Base-by-base conservation (phyloP, 1,140 invertebrate species). In the Bombus fervidus region DNA sequence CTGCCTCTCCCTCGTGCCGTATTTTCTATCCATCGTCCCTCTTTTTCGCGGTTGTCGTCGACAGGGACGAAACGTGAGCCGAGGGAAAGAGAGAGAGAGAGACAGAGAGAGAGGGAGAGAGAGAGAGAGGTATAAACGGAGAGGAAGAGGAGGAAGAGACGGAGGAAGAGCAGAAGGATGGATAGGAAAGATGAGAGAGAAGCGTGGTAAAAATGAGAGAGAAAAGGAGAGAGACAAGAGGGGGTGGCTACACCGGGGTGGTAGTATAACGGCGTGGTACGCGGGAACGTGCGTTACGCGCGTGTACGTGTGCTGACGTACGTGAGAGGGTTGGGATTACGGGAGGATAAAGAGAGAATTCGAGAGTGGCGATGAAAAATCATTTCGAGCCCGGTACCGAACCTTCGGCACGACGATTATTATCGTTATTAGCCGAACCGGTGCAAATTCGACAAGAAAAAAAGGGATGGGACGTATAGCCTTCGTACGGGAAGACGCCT, bases 331-430 rank as follows among this genome's bases (percentile, higher is more conserved):
- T 72, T 86, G 81, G 81, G 81, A 90, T 90, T 89, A 90, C 81
- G 59, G 57, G 53, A 75, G 85, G 79, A 89, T 82, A 83, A 83
- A 90, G 89, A 90, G 86, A 84, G 81, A 90, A 90, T 88, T 90
- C 83, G 83, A 88, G 80, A 90, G 89, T 86, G 83, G 72, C 81
- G 87, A 84, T 89, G 87, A 90, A 91, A 91, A 91, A 91, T 91
- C 82, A 91, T 88, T 89, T 87, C 81, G 75, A 81, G 78, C 73
- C 39, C 22, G 72, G 62, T 76, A 86, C 28, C 84, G 82, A 88
- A 82, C 72, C 79, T 89, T 78, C 68, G 62, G 43, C 64, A 80
- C 75, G 62, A 57, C 81, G 76, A 76, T 91, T 87, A 72, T 81
- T 87, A 89, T 85, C 86, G 75, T 85, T 90, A 90, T 90, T 86